phyloP scores from a whole-genome alignment of 2,113 vertebrate species.

The Aegotheles bennettii region DNA sequence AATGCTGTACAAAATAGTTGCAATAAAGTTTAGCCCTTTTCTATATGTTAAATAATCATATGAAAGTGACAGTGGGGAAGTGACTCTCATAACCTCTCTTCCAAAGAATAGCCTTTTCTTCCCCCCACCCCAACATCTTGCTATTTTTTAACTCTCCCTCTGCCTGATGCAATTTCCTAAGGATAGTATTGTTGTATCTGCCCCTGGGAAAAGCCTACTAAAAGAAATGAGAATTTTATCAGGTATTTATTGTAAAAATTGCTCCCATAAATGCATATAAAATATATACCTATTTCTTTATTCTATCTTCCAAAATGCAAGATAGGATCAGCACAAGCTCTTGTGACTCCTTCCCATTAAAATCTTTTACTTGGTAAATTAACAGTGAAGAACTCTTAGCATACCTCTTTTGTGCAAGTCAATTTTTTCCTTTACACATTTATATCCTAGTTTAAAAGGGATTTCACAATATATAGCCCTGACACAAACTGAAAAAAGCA shows the following conservation, averaged over 20 bases:
- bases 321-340: not conserved
- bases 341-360: not conserved
- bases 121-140: not conserved
- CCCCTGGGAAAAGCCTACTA: not conserved
- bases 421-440: conserved; percentile 21
- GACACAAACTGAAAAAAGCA: not conserved
- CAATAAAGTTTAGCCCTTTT: not conserved
- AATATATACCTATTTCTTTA: not conserved
- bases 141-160: not conserved
- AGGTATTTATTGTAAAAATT: not conserved
- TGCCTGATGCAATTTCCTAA: not conserved
- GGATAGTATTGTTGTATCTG: not conserved
- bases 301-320: not conserved
- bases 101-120: not conserved
- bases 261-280: not conserved
- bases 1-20: not conserved
- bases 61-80: not conserved
- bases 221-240: not conserved
- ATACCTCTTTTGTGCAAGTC: not conserved
- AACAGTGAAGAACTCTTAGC: not conserved
- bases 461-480: not conserved
- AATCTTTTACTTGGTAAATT: not conserved
- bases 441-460: not conserved
- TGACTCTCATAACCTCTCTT: not conserved
- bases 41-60: not conserved